Conservation (phyloP, 2,888 invertebrate species). For the Tinea semifulvella region DNA sequence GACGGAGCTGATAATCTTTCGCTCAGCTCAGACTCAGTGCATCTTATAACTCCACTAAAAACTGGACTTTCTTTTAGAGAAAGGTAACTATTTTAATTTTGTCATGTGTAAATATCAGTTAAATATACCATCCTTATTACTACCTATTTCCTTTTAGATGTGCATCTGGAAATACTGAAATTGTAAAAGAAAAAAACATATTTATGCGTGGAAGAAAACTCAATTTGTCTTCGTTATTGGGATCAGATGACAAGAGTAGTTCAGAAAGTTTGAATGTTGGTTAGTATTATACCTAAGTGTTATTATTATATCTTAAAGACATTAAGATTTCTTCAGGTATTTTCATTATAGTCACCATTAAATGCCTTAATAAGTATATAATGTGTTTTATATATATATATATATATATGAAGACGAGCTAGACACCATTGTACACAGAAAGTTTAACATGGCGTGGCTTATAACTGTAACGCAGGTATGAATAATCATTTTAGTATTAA, state of each 20-base stretch:
- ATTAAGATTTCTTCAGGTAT: too few species aligned
- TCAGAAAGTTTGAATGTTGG: slow-evolving; percentile 80
- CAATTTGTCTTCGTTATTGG: slow-evolving; percentile 55
- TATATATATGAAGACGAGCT: too few species aligned
- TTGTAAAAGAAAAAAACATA: slow-evolving; percentile 47
- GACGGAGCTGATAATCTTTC: slow-evolving; percentile 62
- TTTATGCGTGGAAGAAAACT: slow-evolving; percentile 39
- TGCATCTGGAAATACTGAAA: slow-evolving; percentile 44
- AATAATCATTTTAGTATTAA: slow-evolving; percentile 5
- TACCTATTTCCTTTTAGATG: slow-evolving; percentile 34
- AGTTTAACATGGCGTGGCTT: too few species aligned
- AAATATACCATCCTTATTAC: too few species aligned
- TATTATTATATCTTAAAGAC: too few species aligned
- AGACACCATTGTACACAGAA: too few species aligned
- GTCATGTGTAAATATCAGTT: too few species aligned
- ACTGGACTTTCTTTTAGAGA: slow-evolving; percentile 58
- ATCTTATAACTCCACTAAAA: slow-evolving; percentile 73
- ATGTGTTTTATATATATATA: too few species aligned
- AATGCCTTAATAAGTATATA: too few species aligned
- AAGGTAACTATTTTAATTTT: slow-evolving; percentile 48
- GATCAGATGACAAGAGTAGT: slow-evolving; percentile 77
- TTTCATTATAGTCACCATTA: too few species aligned
- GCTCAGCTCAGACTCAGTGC: slow-evolving; percentile 79
- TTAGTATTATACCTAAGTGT: too few species aligned
- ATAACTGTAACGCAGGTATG: too few species aligned